Base-by-base conservation (phyloP, 2,888 invertebrate species). In the Drosophila limbata region DNA sequence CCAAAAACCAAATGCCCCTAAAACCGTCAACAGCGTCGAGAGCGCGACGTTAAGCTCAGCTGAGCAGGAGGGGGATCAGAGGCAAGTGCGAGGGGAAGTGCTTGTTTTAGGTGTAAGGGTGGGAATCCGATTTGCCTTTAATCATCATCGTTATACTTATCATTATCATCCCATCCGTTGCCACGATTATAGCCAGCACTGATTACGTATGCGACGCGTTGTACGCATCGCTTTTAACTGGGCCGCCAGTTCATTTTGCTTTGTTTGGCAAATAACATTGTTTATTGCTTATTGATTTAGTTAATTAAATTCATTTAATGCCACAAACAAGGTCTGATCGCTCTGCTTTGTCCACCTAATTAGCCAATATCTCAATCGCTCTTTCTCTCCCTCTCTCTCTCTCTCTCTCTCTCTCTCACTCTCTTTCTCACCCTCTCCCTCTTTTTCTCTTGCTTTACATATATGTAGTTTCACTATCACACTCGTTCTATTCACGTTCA, bases 281-380 rank as follows among this genome's bases (percentile, higher is more conserved):
- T 64, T 64, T 47, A 56, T 56, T 55, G 75, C 61, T 65, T 88
- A 85, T 88, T 80, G 88, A 86, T 70, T 78, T 44, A 72, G 84
- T 78, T 84, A 84, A 84, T 84, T 85, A 88, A 86, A 82, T 82
- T 74, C 73, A 15, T 51, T 69, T 61, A 25, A 55, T 35, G 63
- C 63, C 47, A 59, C 60, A 61, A 70, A 68, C 44, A 57, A 50
- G 48, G 19, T 33, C 53, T 57, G 80, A 73, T 80, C 69, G 72
- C 40, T 3, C 62, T 79, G 59, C 50, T 55, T 50, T 70, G 63
- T 25, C 40, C 42, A 60, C 25, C 68, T 73, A 77, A 83, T 83
- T 84, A 88, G 44, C 44, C 62, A 21, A 55, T 52, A 52, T 52
- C 48, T 13, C 25, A n/a, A 21, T 53, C 44, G 21, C 28, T 44